Evolutionary conservation across 2,797 vertebrate genomes (phyloP), one percentile per base, ranked within the genome.

Genomic region (Anabas testudineus): DNA sequence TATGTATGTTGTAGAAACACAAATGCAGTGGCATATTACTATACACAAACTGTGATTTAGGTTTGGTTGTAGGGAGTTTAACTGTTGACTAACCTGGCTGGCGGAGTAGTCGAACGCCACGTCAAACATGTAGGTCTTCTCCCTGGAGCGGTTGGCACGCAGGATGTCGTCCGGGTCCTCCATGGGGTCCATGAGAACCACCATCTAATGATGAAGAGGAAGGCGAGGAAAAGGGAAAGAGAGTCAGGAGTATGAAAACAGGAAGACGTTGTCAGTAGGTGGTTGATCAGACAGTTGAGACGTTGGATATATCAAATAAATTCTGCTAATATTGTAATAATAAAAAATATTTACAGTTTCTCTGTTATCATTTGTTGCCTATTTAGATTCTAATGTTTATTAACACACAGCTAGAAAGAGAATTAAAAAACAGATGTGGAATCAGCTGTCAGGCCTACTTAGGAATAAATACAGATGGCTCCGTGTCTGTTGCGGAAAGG

Each of bases 61-160:
- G n/a, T n/a, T n/a, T n/a, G n/a, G n/a, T 49, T 12, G 9, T 32
- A 21, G 55, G 0, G 10, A 28, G 8, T 48, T 24, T 30, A 3
- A 7, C 32, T 45, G 39, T 7, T 3, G 8, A 75, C 84, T 53
- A 0, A 92, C 91, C 94, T 98, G 97, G 63, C 93, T 96, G 83
- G 96, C 95, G 0, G 93, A 91, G 85, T 94, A 96, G 85, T 98
- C 96, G 2, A 98, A 98, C 7, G 95, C 92, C 86, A 96, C 91
- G 0, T 98, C 96, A 0, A 98, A 98, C 90, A 97, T 86, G 66
- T 96, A 98, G 0, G 95, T 96, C 88, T 98, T 98, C 89, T 98
- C 96, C 65, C 95, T 92, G 78, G 96, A 97, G 67, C 94, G 94
- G 84, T 95, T 95, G 42, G 96, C 96, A 77, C 95, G 91, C 64